Evolutionary conservation across 2,888 invertebrate species (phyloP).

Genomic region (Diplazon laetatorius): DNA sequence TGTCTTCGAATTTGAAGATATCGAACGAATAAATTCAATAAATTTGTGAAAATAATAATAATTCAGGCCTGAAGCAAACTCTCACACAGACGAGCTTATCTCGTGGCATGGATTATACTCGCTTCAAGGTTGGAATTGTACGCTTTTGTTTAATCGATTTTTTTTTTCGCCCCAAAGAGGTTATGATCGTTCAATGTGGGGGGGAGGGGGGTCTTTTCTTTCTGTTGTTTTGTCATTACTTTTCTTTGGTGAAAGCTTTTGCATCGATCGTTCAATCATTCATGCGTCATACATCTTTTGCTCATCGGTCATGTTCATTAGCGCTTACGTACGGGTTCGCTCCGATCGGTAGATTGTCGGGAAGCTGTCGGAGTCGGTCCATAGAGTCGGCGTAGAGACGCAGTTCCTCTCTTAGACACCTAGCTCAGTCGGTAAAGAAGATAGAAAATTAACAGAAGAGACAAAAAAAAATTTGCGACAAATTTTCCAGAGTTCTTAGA

Average conservation of each 20-base stretch:
- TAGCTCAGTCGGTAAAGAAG: slow-evolving; percentile 26
- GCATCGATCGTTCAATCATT: slow-evolving; percentile 20
- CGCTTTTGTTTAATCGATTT: slow-evolving; percentile 62
- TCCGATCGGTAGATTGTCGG: no score
- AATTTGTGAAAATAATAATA: slow-evolving; percentile 6
- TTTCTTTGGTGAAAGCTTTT: no score
- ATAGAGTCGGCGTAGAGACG: no score
- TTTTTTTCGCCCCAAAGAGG: background rate
- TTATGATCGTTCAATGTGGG: no score
- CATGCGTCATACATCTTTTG: slow-evolving; percentile 1
- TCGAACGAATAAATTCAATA: background rate
- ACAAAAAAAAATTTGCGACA: slow-evolving; percentile 66
- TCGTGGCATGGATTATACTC: slow-evolving; percentile 66
- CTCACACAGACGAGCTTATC: slow-evolving; percentile 54
- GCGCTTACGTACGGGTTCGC: no score
- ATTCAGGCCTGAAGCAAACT: slow-evolving; percentile 16
- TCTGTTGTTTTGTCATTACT: no score
- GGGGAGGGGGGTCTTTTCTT: no score
- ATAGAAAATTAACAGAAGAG: slow-evolving; percentile 32
- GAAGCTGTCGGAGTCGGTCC: no score
- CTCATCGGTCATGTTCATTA: no score
- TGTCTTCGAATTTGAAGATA: background rate
- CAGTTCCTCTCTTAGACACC: background rate
- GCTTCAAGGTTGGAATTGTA: slow-evolving; percentile 68
- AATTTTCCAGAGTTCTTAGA: slow-evolving; percentile 80